Evolutionary conservation across 2,113 vertebrate genomes (phyloP), one percentile per base, ranked within the genome.

Genomic region (Mormyrus iriodes): DNA sequence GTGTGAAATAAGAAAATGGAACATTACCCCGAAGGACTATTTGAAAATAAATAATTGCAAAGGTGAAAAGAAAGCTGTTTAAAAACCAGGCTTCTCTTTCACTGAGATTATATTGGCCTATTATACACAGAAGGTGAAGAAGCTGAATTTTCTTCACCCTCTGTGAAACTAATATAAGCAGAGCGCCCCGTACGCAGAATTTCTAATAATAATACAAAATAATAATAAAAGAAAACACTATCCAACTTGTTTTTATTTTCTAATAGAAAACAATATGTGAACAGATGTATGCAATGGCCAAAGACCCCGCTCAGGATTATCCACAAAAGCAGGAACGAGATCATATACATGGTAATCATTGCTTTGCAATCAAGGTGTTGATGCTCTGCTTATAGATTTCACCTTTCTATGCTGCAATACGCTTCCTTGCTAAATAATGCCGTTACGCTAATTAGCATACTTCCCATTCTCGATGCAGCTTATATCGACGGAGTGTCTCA

Each of bases 31-130:
- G 96, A 96, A 98, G 97, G 97, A 97, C 97, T 98, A 98, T 98
- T 97, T 97, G 96, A 95, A 97, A 99, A 98, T 98, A 98, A 98
- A 99, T 97, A 99, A 98, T 98, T 97, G 97, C 96, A 97, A 96
- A 97, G 97, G 97, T 97, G 97, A 96, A 95, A 95, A 97, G 97
- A 95, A 98, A 98, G 95, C 96, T 96, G 96, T 97, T 98, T 97
- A 96, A 97, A 97, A 96, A 95, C 96, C 90, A 91, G 89, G 84
- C 88, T 92, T 88, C 91, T 96, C 95, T 90, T 83, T 89, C 88
- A 58, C 95, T 93, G 94, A 94, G 96, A 94, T 96, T 96, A 96
- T 95, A 95, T 92, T 95, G 95, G 96, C 96, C 96, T 95, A 95
- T 95, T 88, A 90, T 35, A 58, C 73, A 21, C 42, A 61, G 51